Evolutionary conservation across 1,140 invertebrate genomes (phyloP).

Genomic region (Whitmania pigra): DNA sequence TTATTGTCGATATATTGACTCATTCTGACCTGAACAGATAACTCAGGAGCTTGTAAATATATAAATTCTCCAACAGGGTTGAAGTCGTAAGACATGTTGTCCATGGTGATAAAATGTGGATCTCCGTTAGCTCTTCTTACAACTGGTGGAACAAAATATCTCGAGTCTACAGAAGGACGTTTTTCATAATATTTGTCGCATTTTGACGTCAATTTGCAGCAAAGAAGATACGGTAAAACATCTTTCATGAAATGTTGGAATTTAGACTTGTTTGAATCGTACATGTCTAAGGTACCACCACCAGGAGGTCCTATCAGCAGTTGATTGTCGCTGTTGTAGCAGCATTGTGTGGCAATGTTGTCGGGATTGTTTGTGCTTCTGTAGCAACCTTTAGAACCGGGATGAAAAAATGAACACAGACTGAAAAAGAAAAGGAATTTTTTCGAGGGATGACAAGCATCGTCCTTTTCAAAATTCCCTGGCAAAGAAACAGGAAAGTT

Average conservation of each 20-base stretch:
- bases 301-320: not conserved
- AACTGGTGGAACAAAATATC: slow-evolving; percentile 2
- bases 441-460: not conserved
- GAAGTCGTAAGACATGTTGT: slow-evolving; percentile 76
- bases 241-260: not conserved
- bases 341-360: not conserved
- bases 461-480: not conserved
- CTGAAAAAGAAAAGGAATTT: not conserved
- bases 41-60: not conserved
- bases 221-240: not conserved
- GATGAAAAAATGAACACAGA: not conserved
- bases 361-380: slow-evolving; percentile 10
- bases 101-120: slow-evolving; percentile 83
- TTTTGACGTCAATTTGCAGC: not conserved
- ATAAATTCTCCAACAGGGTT: slow-evolving; percentile 91
- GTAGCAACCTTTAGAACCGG: not conserved
- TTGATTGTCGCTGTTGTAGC: slow-evolving; percentile 4
- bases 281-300: slow-evolving; percentile 1
- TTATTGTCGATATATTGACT: not conserved
- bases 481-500: not conserved
- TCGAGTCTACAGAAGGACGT: slow-evolving; percentile 6
- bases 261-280: not conserved
- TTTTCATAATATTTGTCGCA: slow-evolving; percentile 14
- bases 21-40: not conserved
- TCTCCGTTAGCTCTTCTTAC: slow-evolving; percentile 51